Conservation (phyloP, 2,888 invertebrate species). For the Machimus atricapillus region DNA sequence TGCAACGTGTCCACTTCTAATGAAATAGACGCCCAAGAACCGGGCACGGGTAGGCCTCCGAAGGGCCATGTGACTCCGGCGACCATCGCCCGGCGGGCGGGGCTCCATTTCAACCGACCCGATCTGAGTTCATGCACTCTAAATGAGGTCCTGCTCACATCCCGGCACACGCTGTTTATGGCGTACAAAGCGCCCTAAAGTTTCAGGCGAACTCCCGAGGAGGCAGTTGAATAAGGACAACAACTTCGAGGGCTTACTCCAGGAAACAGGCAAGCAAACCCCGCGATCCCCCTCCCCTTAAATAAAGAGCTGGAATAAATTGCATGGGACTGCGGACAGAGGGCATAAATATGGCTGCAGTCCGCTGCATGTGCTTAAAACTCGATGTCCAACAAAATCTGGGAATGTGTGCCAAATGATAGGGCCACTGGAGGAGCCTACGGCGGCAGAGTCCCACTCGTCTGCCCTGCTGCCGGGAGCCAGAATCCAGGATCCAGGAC, state of each 20-base stretch:
- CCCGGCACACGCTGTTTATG: background rate
- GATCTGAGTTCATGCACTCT: background rate
- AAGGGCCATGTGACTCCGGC: background rate
- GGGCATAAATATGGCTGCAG: slow-evolving; percentile 34
- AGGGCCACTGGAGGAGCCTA: slow-evolving; percentile 5
- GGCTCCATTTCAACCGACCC: background rate
- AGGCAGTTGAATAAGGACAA: background rate
- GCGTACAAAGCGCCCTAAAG: background rate
- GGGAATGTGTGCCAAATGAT: slow-evolving; percentile 37
- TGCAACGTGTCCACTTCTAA: slow-evolving; percentile 12
- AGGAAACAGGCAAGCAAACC: background rate
- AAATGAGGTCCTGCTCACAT: slow-evolving; percentile 1
- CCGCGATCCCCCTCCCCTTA: background rate
- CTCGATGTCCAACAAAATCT: slow-evolving; percentile 14
- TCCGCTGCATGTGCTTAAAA: slow-evolving; percentile 34
- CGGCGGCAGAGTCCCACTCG: background rate
- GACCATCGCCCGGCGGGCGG: background rate
- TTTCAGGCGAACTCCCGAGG: background rate
- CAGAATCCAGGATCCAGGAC: background rate
- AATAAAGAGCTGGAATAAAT: slow-evolving; percentile 15
- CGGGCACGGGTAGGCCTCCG: background rate
- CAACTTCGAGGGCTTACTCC: background rate
- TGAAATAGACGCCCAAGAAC: background rate
- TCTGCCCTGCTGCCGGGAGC: background rate
- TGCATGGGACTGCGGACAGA: slow-evolving; percentile 8